These are phyloP conservation scores for Patella pellucida DNA, from an alignment of 2,888 invertebrate genomes.

Conservation along the genomic window DNA sequence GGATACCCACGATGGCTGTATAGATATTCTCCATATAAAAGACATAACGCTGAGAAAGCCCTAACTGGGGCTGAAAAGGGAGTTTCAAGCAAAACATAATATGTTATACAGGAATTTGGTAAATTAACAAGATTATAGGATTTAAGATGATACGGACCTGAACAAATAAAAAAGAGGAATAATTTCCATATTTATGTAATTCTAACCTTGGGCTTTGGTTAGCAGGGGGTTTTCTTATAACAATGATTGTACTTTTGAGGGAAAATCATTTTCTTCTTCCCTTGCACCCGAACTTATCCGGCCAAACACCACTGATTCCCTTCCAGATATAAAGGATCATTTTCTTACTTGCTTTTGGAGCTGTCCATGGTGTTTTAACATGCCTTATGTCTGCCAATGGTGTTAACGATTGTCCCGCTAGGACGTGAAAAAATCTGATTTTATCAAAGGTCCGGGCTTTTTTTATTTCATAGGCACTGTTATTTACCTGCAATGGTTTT, in stretches of 20 bases:
- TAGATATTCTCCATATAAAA: slow-evolving; percentile 59
- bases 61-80: slow-evolving; percentile 39
- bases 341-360: background rate
- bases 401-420: slow-evolving; percentile 13
- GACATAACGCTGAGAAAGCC: slow-evolving; percentile 62
- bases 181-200: no score
- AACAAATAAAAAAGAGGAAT: no score
- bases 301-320: background rate
- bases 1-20: slow-evolving; percentile 53
- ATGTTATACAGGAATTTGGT: background rate
- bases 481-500: slow-evolving; percentile 11
- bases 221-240: no score
- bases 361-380: slow-evolving; percentile 1
- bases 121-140: no score
- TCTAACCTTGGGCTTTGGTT: no score
- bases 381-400: slow-evolving; percentile 13
- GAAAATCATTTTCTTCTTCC: no score
- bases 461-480: slow-evolving; percentile 13
- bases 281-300: no score
- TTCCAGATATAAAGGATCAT: background rate
- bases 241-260: no score
- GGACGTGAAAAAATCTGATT: slow-evolving; percentile 15
- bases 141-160: no score
- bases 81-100: background rate
- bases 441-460: slow-evolving; percentile 17